Base-by-base conservation (phyloP, 1,140 invertebrate species). In the Drosophila seguyi region DNA sequence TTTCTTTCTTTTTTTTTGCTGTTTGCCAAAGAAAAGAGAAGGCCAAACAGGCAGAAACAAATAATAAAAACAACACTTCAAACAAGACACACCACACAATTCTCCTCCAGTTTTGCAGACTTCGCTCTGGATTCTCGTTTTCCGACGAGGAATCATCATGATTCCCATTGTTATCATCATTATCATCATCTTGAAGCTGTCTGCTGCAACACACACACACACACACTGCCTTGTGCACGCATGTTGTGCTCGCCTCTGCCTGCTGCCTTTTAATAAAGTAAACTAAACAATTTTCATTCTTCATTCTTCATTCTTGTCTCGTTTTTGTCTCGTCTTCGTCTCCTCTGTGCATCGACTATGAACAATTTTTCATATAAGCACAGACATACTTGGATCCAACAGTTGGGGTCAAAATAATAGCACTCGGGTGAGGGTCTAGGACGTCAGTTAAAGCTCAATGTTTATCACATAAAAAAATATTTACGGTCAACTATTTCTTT, bases 281-380 rank as follows among this genome's bases (percentile, higher is more conserved):
- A 88, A 90, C 85, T 88, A 90, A 88, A 88, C 85, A 88, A 90
- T 88, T 90, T 88, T 88, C 85, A 88, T 88, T 88, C 85, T 88
- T 48, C 25, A 48, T 87, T 87, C 84, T 87, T 55, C 34, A 53
- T 88, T 88, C 85, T 88, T 90, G 85, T 88, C 83, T 83, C 83
- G 84, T 88, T 83, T 80, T 83, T 77, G 83, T 87, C 84, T 88
- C 82, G 77, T 66, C 71, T 75, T 75, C 59, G 52, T 66, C 60
- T 53, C 55, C 67, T 58, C 77, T 79, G 74, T 79, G 78, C 77
- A 67, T 79, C 75, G 75, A 79, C 79, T 81, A 81, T 82, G 73
- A 55, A 69, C 66, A 68, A 69, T 69, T 69, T 71, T 71, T 71
- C 65, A 71, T 69, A 69, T 25, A 55, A 38, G 52, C 34, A 22